Evolutionary conservation across 2,888 invertebrate genomes (phyloP).

Genomic region (Protodeltote pygarga): DNA sequence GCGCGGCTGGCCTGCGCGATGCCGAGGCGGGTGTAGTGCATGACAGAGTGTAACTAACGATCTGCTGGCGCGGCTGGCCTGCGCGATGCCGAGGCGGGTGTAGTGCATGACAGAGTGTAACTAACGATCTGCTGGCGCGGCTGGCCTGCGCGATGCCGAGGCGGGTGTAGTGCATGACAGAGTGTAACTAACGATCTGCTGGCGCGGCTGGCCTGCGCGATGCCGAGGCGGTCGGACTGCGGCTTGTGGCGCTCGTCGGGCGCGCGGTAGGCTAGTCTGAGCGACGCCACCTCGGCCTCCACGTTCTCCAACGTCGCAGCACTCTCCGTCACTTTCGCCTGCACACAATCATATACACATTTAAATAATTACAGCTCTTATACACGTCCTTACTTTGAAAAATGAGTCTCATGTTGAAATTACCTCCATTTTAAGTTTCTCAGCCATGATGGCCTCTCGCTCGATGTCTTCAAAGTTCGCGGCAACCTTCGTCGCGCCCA

Average conservation of each 20-base stretch:
- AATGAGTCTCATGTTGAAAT: constrained; percentile 17
- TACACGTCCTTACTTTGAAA: background rate
- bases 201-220: constrained; percentile 22
- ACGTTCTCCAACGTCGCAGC: constrained; percentile 75
- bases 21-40: too few relatives aligned
- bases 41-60: too few relatives aligned
- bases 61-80: too few relatives aligned
- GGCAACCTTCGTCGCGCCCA: constrained; percentile 98
- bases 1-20: too few relatives aligned
- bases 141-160: constrained; percentile 95
- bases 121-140: constrained; percentile 49
- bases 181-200: constrained; percentile 58
- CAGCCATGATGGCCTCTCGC: constrained; percentile 94
- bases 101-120: too few relatives aligned
- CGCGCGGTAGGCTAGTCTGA: constrained; percentile 93
- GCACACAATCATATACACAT: background rate
- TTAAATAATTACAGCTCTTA: background rate
- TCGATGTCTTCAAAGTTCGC: constrained; percentile 98
- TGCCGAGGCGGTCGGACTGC: constrained; percentile 87
- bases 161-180: constrained; percentile 87
- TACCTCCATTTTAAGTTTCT: constrained; percentile 89
- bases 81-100: too few relatives aligned
- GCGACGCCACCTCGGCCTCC: constrained; percentile 90
- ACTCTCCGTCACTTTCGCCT: constrained; percentile 50
- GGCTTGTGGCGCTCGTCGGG: constrained; percentile 89